Base-by-base conservation (phyloP, 2,113 vertebrate genomes). In the Leptocoma aspasia region DNA sequence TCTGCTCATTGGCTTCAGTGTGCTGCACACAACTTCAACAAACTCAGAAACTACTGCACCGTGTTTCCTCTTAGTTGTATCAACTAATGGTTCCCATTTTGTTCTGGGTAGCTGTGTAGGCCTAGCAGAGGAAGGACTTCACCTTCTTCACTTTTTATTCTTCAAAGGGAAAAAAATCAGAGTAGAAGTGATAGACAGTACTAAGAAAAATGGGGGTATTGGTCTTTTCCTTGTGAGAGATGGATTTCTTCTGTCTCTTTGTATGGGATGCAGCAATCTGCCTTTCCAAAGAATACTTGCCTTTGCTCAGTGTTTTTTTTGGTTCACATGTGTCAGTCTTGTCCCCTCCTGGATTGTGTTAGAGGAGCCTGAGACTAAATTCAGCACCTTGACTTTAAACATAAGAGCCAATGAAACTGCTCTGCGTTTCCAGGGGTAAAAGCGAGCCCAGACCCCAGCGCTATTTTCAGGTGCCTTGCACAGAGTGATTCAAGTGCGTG, bases 381-480 rank as follows among this genome's bases (percentile, higher is more conserved):
- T 44, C 47, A 76, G 14, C 50, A 21, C 6, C 2, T 70, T 66
- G 52, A 56, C 56, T 90, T 85, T 44, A 81, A 75, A 50, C 23
- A 8, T 54, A 69, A 42, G 56, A 70, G 64, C 83, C 50, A 85
- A 41, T 88, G 75, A 73, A 90, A 81, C 23, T 88, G 35, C 31
- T 81, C 49, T 86, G 64, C 9, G 1, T 75, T 90, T 89, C 41
- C 27, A n/a, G 59, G 52, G 81, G 69, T 65, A 44, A 68, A 82
- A 95, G 45, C 37, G 56, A 88, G 49, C 82, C 84, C 75, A 59
- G 92, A 75, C n/a, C 79, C 68, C 64, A 69, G 49, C 42, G 91
- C 75, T 95, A 65, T 94, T 95, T 95, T 94, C 66, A 88, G 81
- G 47, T 85, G 66, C 71, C 63, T 95, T 92, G 92, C 64, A 35